Conservation (phyloP, 2,797 vertebrate species). For the Phataginus tetradactyla region DNA sequence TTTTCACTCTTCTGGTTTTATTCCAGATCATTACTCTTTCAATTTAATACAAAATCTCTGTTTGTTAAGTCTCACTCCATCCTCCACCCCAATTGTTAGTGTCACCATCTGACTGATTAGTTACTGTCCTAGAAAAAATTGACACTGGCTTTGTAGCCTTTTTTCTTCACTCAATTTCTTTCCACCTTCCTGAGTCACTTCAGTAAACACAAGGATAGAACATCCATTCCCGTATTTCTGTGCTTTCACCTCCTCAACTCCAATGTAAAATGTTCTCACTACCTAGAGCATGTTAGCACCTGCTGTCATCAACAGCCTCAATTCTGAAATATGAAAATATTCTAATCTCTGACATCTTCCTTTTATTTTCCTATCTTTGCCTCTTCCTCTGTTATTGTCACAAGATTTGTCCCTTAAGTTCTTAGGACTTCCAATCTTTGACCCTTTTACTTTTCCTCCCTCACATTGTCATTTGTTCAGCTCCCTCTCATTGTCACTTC, state of each 20-base stretch:
- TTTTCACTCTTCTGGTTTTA: neutral
- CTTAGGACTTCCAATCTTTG: neutral
- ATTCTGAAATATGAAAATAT: slow-evolving; percentile 30
- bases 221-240: neutral
- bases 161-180: neutral
- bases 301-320: neutral
- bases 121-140: neutral
- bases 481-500: neutral
- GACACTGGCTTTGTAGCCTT: neutral
- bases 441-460: neutral
- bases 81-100: neutral
- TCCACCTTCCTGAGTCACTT: neutral
- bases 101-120: neutral
- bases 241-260: neutral
- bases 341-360: neutral
- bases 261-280: neutral
- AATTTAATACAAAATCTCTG: neutral
- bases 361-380: neutral
- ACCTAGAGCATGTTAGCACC: neutral
- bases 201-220: neutral
- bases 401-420: neutral
- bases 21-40: neutral
- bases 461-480: neutral
- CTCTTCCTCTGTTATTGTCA: neutral
- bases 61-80: neutral